These are phyloP conservation scores for Limanda limanda DNA, from an alignment of 2,113 vertebrate species.

Conservation along the genomic window DNA sequence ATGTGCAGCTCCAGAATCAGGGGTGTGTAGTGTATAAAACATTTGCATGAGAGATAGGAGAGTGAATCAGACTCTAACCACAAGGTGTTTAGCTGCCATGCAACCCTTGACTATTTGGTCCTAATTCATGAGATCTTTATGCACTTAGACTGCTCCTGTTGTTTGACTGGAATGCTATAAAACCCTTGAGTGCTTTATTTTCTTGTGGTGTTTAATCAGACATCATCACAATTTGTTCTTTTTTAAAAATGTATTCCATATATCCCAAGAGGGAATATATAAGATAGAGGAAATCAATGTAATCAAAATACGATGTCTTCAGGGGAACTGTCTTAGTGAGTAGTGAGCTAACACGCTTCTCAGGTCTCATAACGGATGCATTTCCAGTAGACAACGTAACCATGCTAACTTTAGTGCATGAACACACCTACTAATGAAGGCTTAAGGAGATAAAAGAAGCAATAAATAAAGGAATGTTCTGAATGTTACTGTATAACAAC, in stretches of 20 bases:
- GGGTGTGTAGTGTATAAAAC: background rate
- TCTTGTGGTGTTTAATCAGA: background rate
- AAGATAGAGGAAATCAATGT: background rate
- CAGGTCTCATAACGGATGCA: background rate
- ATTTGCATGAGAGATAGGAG: no score
- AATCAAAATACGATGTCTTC: constrained; percentile 14
- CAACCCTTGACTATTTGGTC: background rate
- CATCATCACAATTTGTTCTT: background rate
- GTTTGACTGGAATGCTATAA: background rate
- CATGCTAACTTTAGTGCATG: background rate
- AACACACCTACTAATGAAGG: background rate
- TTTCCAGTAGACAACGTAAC: constrained; percentile 1
- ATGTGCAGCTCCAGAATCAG: no score
- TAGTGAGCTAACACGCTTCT: background rate
- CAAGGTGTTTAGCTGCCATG: background rate
- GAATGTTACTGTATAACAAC: no score
- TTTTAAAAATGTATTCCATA: background rate
- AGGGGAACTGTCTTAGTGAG: background rate
- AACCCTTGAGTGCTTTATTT: background rate
- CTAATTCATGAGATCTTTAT: background rate
- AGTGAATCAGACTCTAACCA: background rate
- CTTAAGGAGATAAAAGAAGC: no score
- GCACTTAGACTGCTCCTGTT: background rate
- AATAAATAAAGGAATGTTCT: no score
- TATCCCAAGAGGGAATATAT: background rate